These are phyloP conservation scores for Cochlearius cochlearius DNA, from an alignment of 2,113 vertebrate species.

Conservation along the genomic window DNA sequence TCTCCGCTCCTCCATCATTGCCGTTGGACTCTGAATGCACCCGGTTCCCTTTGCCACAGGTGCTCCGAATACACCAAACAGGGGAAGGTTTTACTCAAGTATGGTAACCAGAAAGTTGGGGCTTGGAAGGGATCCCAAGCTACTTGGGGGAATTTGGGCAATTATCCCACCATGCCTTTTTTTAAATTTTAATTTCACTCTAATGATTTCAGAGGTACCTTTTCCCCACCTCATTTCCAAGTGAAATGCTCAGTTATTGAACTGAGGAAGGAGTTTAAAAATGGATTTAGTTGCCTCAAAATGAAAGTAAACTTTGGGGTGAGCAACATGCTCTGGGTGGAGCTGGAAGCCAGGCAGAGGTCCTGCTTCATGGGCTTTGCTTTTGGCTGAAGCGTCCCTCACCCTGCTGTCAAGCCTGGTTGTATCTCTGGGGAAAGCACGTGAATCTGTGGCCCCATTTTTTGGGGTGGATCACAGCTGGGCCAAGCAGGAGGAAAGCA, in stretches of 20 bases:
- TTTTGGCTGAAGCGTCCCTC: not conserved
- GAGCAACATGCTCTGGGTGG: not conserved
- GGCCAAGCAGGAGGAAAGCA: not conserved
- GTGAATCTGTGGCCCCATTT: not conserved
- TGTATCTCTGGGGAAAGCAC: not conserved
- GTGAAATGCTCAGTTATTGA: not conserved
- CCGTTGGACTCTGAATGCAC: not conserved
- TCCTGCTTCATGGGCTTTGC: not conserved
- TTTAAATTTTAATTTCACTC: constrained; percentile 8
- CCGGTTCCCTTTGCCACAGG: not conserved
- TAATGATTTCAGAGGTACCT: not conserved
- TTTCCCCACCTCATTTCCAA: constrained; percentile 40
- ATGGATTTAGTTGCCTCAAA: not conserved
- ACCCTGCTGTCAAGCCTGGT: not conserved
- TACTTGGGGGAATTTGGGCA: constrained; percentile 33
- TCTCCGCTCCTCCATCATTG: accelerated
- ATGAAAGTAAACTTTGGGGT: not conserved
- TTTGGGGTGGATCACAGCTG: not conserved
- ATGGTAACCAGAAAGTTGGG: not conserved
- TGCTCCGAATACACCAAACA: not conserved
- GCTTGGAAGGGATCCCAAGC: constrained; percentile 28
- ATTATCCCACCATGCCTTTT: not conserved
- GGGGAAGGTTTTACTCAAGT: constrained; percentile 8
- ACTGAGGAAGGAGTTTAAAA: not conserved
- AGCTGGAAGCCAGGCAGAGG: not conserved